Percentiles rank a stretch among this genome's conserved stretches.
Evolutionary conservation across 1,140 invertebrate genomes (phyloP).

Genomic region (Pygmarrhopalites habei): DNA sequence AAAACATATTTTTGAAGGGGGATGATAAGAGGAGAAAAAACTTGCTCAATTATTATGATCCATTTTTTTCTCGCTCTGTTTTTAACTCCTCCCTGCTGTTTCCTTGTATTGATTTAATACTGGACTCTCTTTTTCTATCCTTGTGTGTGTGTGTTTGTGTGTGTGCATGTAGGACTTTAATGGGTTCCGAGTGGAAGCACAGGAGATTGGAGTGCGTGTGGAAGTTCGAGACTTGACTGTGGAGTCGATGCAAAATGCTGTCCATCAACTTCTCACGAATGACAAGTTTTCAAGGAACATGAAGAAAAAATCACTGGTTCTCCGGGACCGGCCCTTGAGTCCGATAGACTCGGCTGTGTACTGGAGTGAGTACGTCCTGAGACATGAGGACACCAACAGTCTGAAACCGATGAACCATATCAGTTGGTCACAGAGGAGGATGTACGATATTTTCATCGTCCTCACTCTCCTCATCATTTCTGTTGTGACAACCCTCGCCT

Average conservation of each 20-base stretch:
- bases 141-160: no score
- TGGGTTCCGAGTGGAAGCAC: slow-evolving; percentile 4
- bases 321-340: slow-evolving; percentile 50
- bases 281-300: slow-evolving; percentile 44
- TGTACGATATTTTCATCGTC: slow-evolving; percentile 7
- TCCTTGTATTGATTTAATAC: no score
- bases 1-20: no score
- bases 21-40: no score
- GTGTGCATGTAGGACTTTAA: no score
- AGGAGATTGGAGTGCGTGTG: slow-evolving; percentile 13
- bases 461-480: not conserved
- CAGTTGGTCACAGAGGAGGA: slow-evolving; percentile 13
- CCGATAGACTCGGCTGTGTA: slow-evolving; percentile 52
- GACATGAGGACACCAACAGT: slow-evolving; percentile 34
- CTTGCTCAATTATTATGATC: no score
- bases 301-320: slow-evolving; percentile 49
- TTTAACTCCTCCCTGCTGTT: no score
- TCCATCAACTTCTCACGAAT: slow-evolving; percentile 5
- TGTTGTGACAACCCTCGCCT: no score
- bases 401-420: slow-evolving; percentile 16
- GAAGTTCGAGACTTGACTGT: slow-evolving; percentile 16
- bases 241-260: not conserved
- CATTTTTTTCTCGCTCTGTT: no score
- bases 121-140: no score
- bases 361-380: slow-evolving; percentile 54